Evolutionary conservation across 2,888 invertebrate species (phyloP).

Genomic region (Caenorhabditis virilis): DNA sequence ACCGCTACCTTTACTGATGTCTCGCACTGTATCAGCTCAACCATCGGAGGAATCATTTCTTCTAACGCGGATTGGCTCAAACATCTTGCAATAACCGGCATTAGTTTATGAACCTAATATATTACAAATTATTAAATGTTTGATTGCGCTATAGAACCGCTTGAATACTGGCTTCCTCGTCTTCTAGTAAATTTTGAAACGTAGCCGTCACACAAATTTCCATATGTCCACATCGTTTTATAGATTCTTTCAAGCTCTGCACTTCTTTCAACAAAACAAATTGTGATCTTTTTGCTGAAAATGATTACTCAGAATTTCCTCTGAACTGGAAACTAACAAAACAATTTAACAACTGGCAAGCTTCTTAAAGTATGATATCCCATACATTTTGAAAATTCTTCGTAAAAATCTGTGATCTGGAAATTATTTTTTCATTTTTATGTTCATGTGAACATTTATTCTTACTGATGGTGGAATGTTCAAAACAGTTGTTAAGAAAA

Average conservation of each 20-base stretch:
- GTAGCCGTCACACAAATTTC: conserved; percentile 39
- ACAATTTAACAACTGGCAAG: conserved; percentile 8
- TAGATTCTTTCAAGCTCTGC: conserved; percentile 33
- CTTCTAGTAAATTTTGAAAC: conserved; percentile 39
- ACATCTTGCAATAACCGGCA: conserved; percentile 43
- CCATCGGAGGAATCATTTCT: conserved; percentile 42
- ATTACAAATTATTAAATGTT: background rate
- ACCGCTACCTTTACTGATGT: conserved; percentile 45
- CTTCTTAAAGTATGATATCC: conserved; percentile 20
- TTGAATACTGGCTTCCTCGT: conserved; percentile 41
- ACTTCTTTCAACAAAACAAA: conserved; percentile 34
- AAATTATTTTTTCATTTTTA: too few species aligned
- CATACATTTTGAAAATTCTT: conserved; percentile 15
- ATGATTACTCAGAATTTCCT: background rate
- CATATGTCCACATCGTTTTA: conserved; percentile 22
- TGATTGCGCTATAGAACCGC: conserved; percentile 10
- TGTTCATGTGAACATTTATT: too few species aligned
- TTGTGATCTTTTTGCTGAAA: conserved; percentile 37
- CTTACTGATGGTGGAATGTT: too few species aligned
- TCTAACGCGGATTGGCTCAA: conserved; percentile 35
- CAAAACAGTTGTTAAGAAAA: too few species aligned
- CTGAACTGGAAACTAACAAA: conserved; percentile 21
- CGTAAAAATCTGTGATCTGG: conserved; percentile 14
- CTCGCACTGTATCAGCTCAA: conserved; percentile 46
- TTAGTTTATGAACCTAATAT: conserved; percentile 40